These are phyloP conservation scores for Molanna angustata DNA, from an alignment of 2,888 invertebrate genomes.

Conservation along the genomic window DNA sequence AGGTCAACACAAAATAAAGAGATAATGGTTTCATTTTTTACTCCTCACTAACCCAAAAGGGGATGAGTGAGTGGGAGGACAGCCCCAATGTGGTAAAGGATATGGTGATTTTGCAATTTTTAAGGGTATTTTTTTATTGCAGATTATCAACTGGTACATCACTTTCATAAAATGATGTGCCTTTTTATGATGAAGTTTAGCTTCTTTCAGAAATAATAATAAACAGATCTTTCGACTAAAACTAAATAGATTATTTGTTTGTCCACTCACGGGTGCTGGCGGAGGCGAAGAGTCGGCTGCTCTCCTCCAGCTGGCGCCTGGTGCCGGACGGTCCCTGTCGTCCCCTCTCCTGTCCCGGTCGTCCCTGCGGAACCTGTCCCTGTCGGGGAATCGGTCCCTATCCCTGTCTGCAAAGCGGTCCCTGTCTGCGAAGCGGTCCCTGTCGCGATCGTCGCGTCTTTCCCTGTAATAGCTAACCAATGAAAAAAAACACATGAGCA, in stretches of 20 bases:
- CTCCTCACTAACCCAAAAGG: no score
- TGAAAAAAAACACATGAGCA: background rate
- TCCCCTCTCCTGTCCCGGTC: slow-evolving; percentile 17
- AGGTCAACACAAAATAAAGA: background rate
- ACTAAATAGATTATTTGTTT: no score
- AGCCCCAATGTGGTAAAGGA: no score
- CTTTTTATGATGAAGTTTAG: no score
- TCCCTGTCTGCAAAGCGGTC: slow-evolving; percentile 24
- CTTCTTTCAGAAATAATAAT: no score
- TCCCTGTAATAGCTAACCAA: slow-evolving; percentile 8
- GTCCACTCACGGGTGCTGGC: slow-evolving; percentile 31
- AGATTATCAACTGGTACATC: background rate
- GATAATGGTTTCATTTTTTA: no score
- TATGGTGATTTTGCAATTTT: no score
- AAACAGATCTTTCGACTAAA: no score
- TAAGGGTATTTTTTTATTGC: no score
- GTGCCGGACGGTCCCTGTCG: slow-evolving; percentile 8
- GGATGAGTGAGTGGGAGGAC: no score
- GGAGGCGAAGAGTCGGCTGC: slow-evolving; percentile 46
- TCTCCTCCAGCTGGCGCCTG: slow-evolving; percentile 46
- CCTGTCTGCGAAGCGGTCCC: slow-evolving; percentile 19
- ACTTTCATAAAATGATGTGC: background rate
- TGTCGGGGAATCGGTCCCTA: slow-evolving; percentile 20
- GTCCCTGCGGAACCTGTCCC: slow-evolving; percentile 20
- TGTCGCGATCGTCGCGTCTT: slow-evolving; percentile 34